phyloP scores from a whole-genome alignment of 2,888 invertebrate species.

The Pseudococcus viburni region DNA sequence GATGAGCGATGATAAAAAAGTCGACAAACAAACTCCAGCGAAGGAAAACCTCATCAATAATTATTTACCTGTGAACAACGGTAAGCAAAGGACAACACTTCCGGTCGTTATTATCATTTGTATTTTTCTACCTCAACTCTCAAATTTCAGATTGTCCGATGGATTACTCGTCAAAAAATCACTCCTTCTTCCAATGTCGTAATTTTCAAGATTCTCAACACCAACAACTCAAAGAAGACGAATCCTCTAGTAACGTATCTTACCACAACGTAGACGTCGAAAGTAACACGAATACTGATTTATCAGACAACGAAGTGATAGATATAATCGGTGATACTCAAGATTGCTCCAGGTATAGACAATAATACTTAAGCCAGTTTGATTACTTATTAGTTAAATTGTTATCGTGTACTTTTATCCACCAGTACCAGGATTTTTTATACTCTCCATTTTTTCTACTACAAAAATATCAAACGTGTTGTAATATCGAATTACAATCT shows the following conservation, averaged over 20 bases:
- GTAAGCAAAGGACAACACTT: neutral
- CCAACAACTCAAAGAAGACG: constrained; percentile 57
- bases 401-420: neutral
- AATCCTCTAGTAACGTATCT: constrained; percentile 61
- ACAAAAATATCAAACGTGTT: neutral
- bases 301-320: constrained; percentile 64
- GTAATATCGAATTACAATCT: neutral
- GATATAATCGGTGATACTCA: constrained; percentile 62
- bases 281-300: constrained; percentile 60
- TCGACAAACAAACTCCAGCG: constrained; percentile 43
- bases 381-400: neutral
- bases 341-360: constrained; percentile 58
- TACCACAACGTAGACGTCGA: constrained; percentile 59
- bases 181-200: constrained; percentile 54
- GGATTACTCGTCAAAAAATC: constrained; percentile 67
- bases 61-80: constrained; percentile 59
- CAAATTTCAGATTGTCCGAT: constrained; percentile 67
- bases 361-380: constrained; percentile 9
- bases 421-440: neutral
- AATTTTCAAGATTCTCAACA: constrained; percentile 49
- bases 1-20: constrained; percentile 74
- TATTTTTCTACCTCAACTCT: neutral
- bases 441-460: neutral
- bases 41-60: constrained; percentile 63
- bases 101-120: too few species aligned